Conservation (phyloP, 2,113 vertebrate species). For the Pholis gunnellus region DNA sequence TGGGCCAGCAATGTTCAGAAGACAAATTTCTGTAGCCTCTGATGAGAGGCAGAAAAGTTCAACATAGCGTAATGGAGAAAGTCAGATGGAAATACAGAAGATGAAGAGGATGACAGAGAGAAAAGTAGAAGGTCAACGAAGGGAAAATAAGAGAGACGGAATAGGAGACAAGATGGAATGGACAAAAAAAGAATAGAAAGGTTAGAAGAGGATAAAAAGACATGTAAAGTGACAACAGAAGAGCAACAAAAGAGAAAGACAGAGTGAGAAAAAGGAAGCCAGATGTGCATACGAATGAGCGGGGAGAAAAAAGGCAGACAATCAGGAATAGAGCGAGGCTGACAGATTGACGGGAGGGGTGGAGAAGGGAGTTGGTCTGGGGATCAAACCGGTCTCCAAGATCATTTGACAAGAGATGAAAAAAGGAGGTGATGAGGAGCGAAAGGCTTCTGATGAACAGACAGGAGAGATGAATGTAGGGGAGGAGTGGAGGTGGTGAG, state of each 20-base stretch:
- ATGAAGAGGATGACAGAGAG: neutral
- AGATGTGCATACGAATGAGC: conserved; percentile 30
- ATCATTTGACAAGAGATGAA: conserved; percentile 79
- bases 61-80: conserved; percentile 1
- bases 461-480: conserved; percentile 60
- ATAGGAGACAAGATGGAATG: conserved; percentile 15
- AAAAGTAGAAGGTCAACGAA: conserved; percentile 3
- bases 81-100: conserved; percentile 13
- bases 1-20: neutral
- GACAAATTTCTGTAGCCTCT: neutral
- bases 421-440: conserved; percentile 70
- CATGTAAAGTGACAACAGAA: conserved; percentile 5
- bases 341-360: conserved; percentile 47
- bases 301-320: conserved; percentile 42
- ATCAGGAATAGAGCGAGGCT: conserved; percentile 52
- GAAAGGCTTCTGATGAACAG: conserved; percentile 62
- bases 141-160: neutral
- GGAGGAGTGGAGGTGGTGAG: conserved; percentile 61
- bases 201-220: conserved; percentile 12
- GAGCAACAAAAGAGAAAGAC: conserved; percentile 6
- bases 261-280: conserved; percentile 6
- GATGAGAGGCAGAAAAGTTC: neutral
- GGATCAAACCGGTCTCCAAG: conserved; percentile 74
- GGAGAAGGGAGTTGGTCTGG: conserved; percentile 61
- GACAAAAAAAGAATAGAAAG: neutral